A percentile compares a stretch with the other conserved stretches of the same genome.
phyloP scores from a whole-genome alignment of 2,797 vertebrate genomes.

The Dermochelys coriacea region DNA sequence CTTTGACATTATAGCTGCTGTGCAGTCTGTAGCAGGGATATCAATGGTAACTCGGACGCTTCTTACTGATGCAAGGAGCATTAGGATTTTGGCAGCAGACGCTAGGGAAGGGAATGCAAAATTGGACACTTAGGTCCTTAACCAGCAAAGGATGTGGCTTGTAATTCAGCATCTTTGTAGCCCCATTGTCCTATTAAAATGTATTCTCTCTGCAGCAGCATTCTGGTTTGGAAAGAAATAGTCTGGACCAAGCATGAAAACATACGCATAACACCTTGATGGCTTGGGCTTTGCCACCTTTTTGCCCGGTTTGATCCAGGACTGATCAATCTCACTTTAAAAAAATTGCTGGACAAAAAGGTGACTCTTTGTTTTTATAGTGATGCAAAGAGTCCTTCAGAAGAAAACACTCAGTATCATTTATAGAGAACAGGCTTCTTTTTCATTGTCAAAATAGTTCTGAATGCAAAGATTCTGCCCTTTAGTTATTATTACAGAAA shows the following conservation, averaged over 20 bases:
- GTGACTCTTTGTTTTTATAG: accelerated
- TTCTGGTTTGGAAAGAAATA: background rate
- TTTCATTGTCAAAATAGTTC: background rate
- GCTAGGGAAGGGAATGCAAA: background rate
- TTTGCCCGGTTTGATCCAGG: background rate
- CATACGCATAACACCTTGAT: background rate
- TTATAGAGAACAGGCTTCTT: background rate
- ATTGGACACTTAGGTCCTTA: background rate
- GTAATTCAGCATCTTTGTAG: background rate
- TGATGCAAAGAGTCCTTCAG: background rate
- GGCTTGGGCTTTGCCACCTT: background rate
- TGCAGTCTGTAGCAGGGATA: background rate
- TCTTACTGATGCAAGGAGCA: background rate
- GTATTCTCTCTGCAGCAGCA: too few species aligned
- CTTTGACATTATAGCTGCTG: background rate
- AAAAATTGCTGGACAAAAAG: background rate
- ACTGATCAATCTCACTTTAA: background rate
- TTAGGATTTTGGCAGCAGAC: background rate
- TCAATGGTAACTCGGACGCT: background rate
- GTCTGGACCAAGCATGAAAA: background rate
- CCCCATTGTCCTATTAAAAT: background rate
- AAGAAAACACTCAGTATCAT: background rate
- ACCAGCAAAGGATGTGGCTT: background rate
- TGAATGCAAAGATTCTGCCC: background rate
- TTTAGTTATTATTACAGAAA: background rate